Evolutionary conservation across 1,140 invertebrate species (phyloP).

Genomic region (Drosophila funebris): DNA sequence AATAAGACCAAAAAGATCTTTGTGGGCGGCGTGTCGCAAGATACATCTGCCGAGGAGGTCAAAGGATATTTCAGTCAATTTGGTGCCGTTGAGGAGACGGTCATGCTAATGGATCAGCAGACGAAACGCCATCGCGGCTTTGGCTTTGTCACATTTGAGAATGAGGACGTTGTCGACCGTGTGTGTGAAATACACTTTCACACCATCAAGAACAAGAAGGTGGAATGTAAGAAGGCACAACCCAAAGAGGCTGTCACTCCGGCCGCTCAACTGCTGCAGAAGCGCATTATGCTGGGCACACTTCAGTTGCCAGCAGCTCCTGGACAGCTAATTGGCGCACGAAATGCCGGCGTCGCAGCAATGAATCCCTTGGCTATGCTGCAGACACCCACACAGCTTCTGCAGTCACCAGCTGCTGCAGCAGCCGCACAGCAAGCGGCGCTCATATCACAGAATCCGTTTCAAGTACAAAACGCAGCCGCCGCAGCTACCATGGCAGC

Average conservation of each 20-base stretch:
- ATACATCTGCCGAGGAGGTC: slow-evolving; percentile 95
- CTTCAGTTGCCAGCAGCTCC: slow-evolving; percentile 85
- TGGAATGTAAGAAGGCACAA: slow-evolving; percentile 96
- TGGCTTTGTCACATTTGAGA: slow-evolving; percentile 96
- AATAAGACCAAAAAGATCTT: slow-evolving; percentile 97
- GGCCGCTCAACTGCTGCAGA: slow-evolving; percentile 88
- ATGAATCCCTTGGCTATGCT: slow-evolving; percentile 87
- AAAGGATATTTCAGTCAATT: slow-evolving; percentile 96
- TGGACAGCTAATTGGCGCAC: slow-evolving; percentile 81
- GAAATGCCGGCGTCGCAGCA: slow-evolving; percentile 85
- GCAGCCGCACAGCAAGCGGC: slow-evolving; percentile 84
- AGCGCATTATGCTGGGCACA: slow-evolving; percentile 89
- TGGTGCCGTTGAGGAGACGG: slow-evolving; percentile 95
- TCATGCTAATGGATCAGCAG: slow-evolving; percentile 97
- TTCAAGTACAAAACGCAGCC: slow-evolving; percentile 84
- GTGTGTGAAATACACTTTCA: slow-evolving; percentile 97
- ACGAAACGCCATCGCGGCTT: slow-evolving; percentile 95
- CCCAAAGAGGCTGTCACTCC: slow-evolving; percentile 94
- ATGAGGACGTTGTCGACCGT: slow-evolving; percentile 94
- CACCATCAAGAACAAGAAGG: slow-evolving; percentile 96
- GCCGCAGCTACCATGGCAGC: slow-evolving; percentile 81
- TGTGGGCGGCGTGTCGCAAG: slow-evolving; percentile 95
- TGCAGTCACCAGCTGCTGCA: slow-evolving; percentile 84
- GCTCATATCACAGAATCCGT: slow-evolving; percentile 82
- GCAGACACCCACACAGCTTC: slow-evolving; percentile 84